Evolutionary conservation across 2,888 invertebrate genomes (phyloP).

Genomic region (Spilosoma lubricipeda): DNA sequence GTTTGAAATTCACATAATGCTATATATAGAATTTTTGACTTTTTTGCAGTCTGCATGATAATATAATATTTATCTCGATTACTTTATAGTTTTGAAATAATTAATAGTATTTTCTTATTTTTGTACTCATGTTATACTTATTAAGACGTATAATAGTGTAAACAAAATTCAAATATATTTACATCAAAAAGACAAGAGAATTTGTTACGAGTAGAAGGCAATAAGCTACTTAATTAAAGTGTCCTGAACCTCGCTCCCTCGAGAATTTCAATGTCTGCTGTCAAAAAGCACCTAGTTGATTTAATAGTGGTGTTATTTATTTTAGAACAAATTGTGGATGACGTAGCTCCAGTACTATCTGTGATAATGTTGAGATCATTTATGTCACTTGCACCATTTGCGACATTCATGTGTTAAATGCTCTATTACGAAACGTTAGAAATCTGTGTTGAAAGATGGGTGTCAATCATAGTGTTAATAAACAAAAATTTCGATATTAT

Average conservation of each 20-base stretch:
- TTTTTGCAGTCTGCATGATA: too few relatives aligned
- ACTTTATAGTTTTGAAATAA: too few relatives aligned
- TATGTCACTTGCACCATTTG: background rate
- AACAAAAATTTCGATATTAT: background rate
- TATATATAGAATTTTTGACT: too few relatives aligned
- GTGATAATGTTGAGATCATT: background rate
- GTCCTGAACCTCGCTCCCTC: conserved; percentile 10
- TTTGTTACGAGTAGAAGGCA: conserved; percentile 10
- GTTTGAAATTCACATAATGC: too few relatives aligned
- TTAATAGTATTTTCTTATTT: background rate
- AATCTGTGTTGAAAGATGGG: background rate
- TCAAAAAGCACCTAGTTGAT: conserved; percentile 18
- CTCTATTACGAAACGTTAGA: background rate
- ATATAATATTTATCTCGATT: too few relatives aligned
- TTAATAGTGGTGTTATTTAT: conserved; percentile 5
- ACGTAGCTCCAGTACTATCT: background rate
- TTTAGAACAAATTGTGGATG: background rate
- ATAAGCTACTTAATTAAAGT: conserved; percentile 17
- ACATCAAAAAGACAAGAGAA: conserved; percentile 7
- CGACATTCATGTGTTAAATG: background rate
- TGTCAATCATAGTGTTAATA: background rate
- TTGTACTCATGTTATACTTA: background rate
- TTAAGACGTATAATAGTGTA: background rate
- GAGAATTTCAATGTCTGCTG: conserved; percentile 17
- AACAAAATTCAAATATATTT: background rate